A percentile compares a stretch with the other conserved stretches of the same genome.
Conservation (phyloP, 2,888 invertebrate genomes). For the Limnephilus marmoratus region DNA sequence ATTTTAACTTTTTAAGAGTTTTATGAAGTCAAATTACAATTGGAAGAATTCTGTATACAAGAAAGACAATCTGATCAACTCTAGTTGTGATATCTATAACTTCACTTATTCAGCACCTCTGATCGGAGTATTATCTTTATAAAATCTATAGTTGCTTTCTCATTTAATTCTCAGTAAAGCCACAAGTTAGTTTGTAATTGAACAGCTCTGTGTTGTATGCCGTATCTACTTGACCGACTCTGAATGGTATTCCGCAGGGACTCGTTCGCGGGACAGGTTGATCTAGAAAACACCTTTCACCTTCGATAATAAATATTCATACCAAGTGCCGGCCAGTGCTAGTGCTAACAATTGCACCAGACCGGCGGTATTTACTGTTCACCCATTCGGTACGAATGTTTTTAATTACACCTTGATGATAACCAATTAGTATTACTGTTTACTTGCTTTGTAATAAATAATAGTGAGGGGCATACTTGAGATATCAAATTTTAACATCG, state of each 20-base stretch:
- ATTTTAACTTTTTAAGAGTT: too few relatives aligned
- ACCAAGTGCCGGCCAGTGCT: not conserved
- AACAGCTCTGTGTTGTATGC: not conserved
- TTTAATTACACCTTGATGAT: not conserved
- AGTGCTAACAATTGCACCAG: not conserved
- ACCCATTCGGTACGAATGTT: too few relatives aligned
- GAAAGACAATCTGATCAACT: too few relatives aligned
- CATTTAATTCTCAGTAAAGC: too few relatives aligned
- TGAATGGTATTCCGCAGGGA: not conserved
- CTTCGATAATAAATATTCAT: constrained; percentile 26
- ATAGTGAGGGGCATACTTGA: too few relatives aligned
- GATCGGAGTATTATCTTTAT: too few relatives aligned
- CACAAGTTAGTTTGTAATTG: not conserved
- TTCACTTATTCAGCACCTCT: too few relatives aligned
- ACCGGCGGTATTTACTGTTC: not conserved
- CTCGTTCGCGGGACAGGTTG: constrained; percentile 11
- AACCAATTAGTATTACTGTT: not conserved
- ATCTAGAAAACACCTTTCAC: constrained; percentile 48
- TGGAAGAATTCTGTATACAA: too few relatives aligned
- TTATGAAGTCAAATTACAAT: too few relatives aligned
- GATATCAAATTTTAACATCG: too few relatives aligned
- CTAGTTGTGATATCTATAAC: too few relatives aligned
- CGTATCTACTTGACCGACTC: not conserved
- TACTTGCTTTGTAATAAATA: not conserved
- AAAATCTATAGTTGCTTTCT: too few relatives aligned